Evolutionary conservation across 1,140 invertebrate species (phyloP), one percentile per base, ranked within the genome.

Genomic region (Andrena cerasifolii): DNA sequence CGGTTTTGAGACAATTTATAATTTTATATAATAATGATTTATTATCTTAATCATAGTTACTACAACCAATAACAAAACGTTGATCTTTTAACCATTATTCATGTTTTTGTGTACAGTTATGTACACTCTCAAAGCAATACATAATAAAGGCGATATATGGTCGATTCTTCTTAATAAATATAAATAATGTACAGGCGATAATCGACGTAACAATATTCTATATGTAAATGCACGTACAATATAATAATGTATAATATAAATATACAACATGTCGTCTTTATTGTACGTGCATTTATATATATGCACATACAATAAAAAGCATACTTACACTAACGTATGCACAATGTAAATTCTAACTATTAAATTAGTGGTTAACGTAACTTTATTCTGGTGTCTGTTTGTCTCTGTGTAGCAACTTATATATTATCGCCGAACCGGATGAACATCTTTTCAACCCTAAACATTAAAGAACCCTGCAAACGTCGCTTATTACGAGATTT

Each of bases 11-110:
- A 68, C 10, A 18, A 61, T 51, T 40, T 70, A 62, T 68, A 65
- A 68, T 75, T 86, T 83, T 84, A 80, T 80, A 72, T 84, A 86
- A 86, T 77, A 86, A 86, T 86, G 56, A 67, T 82, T 86, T 84
- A 81, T 86, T 83, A 78, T 65, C 72, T 79, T 70, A 68, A 71
- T 58, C 54, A 47, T 63, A 21, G 56, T 76, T 51, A 26, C 40
- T 83, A 77, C 66, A 78, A 49, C 21, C 47, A 59, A 76, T 86
- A 80, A 86, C 70, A 86, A 68, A 83, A 72, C 51, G 33, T 63
- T 74, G n/a, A 53, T 49, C 51, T 70, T 47, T 75, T 76, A 49
- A 53, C 58, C 67, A 53, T 63, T 33, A 54, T 62, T 71, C 40
- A 28, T 26, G 16, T 58, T 67, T n/a, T 28, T 72, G 58, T 68